phyloP scores from a whole-genome alignment of 2,113 vertebrate species.

The Bujurquina vittata region DNA sequence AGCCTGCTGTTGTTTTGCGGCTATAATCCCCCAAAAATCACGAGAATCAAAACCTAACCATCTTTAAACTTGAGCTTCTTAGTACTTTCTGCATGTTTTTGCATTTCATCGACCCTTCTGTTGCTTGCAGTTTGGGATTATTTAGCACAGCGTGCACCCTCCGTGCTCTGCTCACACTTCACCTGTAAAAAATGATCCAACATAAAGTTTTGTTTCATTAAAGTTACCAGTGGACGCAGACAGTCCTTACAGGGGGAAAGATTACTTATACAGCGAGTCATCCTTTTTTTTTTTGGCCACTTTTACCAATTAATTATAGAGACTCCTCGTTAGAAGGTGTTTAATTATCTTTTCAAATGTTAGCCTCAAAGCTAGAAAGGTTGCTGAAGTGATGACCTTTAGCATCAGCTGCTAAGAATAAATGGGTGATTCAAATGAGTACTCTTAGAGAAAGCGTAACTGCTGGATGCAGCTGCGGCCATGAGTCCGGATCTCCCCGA shows the following conservation, averaged over 20 bases:
- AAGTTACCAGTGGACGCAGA: no score
- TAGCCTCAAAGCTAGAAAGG: not conserved
- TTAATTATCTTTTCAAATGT: not conserved
- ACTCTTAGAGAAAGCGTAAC: not conserved
- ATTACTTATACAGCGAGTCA: not conserved
- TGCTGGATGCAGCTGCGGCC: not conserved
- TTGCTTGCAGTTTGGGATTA: not conserved
- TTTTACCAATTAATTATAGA: not conserved
- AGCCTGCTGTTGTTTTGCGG: not conserved
- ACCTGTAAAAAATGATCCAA: not conserved
- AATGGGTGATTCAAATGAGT: not conserved
- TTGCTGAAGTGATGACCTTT: not conserved
- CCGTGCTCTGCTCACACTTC: not conserved
- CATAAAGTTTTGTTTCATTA: no score
- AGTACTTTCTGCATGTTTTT: not conserved
- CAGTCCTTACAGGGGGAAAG: no score
- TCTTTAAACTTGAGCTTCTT: constrained; percentile 25
- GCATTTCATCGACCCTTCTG: not conserved
- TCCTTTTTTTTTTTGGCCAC: not conserved
- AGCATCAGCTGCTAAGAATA: not conserved
- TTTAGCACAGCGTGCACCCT: not conserved
- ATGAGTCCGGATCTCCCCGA: not conserved
- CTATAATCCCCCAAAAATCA: constrained; percentile 14
- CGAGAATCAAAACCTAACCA: not conserved
- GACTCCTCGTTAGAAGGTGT: not conserved